These are phyloP conservation scores for Tipula unca DNA, from an alignment of 2,888 invertebrate genomes.

Conservation along the genomic window DNA sequence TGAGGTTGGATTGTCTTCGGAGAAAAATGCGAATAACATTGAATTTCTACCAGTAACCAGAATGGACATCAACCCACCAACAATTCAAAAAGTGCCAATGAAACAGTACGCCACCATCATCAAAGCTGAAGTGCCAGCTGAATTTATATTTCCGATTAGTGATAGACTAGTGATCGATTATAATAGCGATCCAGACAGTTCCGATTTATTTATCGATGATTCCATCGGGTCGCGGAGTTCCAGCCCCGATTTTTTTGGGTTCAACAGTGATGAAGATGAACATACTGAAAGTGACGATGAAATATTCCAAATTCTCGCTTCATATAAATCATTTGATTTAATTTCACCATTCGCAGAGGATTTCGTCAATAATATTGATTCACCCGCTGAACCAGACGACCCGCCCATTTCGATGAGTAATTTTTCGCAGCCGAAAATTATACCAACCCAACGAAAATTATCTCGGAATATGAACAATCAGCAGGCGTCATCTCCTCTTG, in stretches of 20 bases:
- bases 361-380: background rate
- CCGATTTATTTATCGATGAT: background rate
- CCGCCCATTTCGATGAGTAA: background rate
- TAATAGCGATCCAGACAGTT: background rate
- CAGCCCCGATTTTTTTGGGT: background rate
- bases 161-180: background rate
- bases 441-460: background rate
- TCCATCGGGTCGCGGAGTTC: background rate
- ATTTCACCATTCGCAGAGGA: background rate
- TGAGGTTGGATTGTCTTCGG: too few species aligned
- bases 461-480: background rate
- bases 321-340: background rate
- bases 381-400: background rate
- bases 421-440: background rate
- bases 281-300: background rate
- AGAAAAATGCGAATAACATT: too few species aligned
- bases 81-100: background rate
- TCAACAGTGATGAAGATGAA: background rate
- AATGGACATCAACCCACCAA: background rate
- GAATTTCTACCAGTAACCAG: background rate
- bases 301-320: background rate
- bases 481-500: background rate
- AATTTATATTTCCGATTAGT: background rate
- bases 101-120: background rate
- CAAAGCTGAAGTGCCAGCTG: background rate